Conservation (phyloP, 2,797 vertebrate genomes). For the Trachops cirrhosus region DNA sequence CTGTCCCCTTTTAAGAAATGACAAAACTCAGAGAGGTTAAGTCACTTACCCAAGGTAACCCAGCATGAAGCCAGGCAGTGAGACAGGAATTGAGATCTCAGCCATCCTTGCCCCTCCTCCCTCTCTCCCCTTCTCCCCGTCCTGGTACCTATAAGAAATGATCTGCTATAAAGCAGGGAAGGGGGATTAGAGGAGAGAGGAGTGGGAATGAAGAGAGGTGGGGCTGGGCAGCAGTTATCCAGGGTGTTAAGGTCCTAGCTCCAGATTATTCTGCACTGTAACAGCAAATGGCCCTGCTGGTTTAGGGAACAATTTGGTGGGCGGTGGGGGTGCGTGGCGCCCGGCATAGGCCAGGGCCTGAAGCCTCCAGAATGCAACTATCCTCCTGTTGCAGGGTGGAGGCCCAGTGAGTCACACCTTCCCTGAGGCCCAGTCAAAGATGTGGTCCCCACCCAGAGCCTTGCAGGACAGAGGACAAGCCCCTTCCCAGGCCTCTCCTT, state of each 20-base stretch:
- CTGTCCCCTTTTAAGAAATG: not conserved
- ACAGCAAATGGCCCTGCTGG: not conserved
- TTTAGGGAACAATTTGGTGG: not conserved
- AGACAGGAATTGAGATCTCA: not conserved
- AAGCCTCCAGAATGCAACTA: not conserved
- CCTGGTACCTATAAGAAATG: not conserved
- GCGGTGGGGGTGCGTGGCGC: no score
- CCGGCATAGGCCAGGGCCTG: not conserved
- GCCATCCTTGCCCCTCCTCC: not conserved
- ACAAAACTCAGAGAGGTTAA: not conserved
- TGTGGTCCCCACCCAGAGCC: not conserved
- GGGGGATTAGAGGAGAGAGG: accelerated
- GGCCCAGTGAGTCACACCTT: not conserved
- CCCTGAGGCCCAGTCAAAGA: not conserved
- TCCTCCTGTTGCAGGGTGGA: not conserved
- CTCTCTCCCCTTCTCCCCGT: not conserved
- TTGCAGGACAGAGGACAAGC: not conserved
- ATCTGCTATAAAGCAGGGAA: no score
- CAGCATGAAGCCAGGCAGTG: not conserved
- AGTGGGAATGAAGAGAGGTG: accelerated
- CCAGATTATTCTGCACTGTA: not conserved
- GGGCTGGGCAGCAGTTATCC: not conserved
- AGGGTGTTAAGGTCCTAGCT: not conserved
- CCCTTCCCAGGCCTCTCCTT: not conserved
- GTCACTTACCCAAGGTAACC: not conserved